phyloP scores from a whole-genome alignment of 1,140 invertebrate species.

The Aphaenogaster ashmeadi region DNA sequence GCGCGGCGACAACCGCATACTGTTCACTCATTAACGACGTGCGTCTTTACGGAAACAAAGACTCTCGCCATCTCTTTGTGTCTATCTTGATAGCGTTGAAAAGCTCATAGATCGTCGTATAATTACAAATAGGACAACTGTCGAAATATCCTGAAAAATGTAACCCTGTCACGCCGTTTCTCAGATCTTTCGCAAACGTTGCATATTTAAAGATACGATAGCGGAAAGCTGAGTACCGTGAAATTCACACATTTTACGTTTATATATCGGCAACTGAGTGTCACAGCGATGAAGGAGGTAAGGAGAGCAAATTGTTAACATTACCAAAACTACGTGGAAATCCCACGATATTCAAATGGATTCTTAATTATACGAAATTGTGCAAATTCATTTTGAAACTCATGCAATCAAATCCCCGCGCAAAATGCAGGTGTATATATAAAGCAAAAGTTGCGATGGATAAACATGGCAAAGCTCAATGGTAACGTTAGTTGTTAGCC shows the following conservation, averaged over 20 bases:
- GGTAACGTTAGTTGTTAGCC: not conserved
- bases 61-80: not conserved
- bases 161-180: not conserved
- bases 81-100: not conserved
- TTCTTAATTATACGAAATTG: not conserved
- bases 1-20: constrained; percentile 4
- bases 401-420: not conserved
- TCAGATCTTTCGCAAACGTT: not conserved
- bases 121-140: not conserved
- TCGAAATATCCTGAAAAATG: not conserved
- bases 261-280: not conserved
- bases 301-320: not conserved
- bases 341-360: not conserved
- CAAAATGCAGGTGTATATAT: not conserved
- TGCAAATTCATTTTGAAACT: constrained; percentile 9
- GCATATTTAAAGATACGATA: not conserved
- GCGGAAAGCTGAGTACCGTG: not conserved
- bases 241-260: not conserved
- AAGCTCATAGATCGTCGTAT: not conserved
- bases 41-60: constrained; percentile 44
- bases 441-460: not conserved
- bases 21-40: constrained; percentile 43
- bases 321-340: not conserved
- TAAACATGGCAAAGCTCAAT: not conserved
- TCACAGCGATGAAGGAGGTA: too few relatives aligned